Evolutionary conservation across 2,888 invertebrate species (phyloP), one percentile per base, ranked within the genome.

Genomic region (Nemapogon koenigi): DNA sequence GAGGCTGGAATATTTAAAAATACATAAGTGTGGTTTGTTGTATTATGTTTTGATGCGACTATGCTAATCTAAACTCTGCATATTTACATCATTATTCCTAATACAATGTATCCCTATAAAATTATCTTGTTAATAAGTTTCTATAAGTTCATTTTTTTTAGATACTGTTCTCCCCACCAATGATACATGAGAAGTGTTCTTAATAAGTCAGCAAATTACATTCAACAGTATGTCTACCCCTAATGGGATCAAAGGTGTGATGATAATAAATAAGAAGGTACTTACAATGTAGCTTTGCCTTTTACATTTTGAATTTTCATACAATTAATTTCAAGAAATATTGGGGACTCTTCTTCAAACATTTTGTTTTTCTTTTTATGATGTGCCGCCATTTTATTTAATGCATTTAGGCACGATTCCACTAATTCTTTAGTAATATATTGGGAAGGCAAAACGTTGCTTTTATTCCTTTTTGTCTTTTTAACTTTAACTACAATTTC

Each of bases 251-350:
- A 22, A 22, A 22, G 10, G 6, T 7, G 6, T 22, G 6, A 10
- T 22, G 6, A 22, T 22, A 22, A 22, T n/a, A 22, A 10, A 22
- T 22, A 22, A 22, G 11, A 8, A 33, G 18, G 36, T 51, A 81
- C 85, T 81, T 69, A 87, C 83, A 89, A 65, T 60, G 84, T 83
- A 3, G 86, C 62, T 46, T 85, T 81, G 39, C 84, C 81, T 39
- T 67, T 78, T 2, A 83, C 69, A 44, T 80, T 81, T 17, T 88
- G 83, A 38, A 90, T 82, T 69, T 86, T 89, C 25, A 88, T 81
- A 41, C 83, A 80, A 16, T 71, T 73, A 16, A 88, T 65, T 65
- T 84, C 83, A 35, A 84, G 62, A 53, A 83, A 83, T 50, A 88
- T 67, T 8, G 82, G 76, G 40, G 72, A 64, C 45, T 83, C 83